Conservation (phyloP, 1,140 invertebrate species). For the Drosophila seguyi region DNA sequence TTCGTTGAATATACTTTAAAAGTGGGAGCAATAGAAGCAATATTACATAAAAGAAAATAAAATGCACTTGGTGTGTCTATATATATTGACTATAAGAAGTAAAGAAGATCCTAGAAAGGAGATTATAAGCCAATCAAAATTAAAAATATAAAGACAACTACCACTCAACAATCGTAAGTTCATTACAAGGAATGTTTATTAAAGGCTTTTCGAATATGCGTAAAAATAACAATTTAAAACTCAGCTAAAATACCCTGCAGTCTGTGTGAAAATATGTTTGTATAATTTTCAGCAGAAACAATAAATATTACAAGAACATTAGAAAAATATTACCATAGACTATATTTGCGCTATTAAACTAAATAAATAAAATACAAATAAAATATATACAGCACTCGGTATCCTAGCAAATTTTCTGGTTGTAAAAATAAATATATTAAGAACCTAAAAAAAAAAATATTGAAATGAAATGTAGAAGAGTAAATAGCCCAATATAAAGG, state of each 20-base stretch:
- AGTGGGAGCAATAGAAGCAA: not conserved
- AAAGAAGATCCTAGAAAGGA: not conserved
- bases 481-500: not conserved
- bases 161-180: not conserved
- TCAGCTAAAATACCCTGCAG: not conserved
- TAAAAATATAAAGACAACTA: not conserved
- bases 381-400: too few relatives aligned
- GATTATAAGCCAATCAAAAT: not conserved
- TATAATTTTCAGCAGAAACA: not conserved
- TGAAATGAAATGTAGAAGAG: not conserved
- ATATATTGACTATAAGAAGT: not conserved
- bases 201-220: not conserved
- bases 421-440: too few relatives aligned
- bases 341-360: not conserved
- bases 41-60: not conserved
- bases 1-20: conserved; percentile 2
- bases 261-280: not conserved
- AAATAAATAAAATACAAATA: too few relatives aligned
- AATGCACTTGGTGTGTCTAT: not conserved
- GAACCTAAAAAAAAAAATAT: too few relatives aligned
- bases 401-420: too few relatives aligned
- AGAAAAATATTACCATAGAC: not conserved
- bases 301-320: not conserved
- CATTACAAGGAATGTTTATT: not conserved
- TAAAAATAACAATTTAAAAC: not conserved